phyloP scores from a whole-genome alignment of 2,113 vertebrate species.

The Motacilla alba region DNA sequence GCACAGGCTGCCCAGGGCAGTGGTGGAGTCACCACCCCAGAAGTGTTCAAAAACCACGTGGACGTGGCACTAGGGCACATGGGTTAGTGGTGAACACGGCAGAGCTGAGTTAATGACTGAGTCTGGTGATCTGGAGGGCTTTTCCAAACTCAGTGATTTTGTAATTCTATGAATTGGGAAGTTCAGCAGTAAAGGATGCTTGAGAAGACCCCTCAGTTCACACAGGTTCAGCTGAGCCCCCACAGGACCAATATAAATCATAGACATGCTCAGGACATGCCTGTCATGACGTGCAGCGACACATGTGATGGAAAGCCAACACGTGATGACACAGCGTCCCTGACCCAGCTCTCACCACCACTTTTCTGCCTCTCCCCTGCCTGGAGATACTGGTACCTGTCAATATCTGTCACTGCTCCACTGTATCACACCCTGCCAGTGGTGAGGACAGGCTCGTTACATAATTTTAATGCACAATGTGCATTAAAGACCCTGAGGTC shows the following conservation, averaged over 20 bases:
- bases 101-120: fast-evolving
- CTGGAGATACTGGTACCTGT: not conserved
- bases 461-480: conserved; percentile 33
- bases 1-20: not conserved
- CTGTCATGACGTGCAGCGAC: fast-evolving
- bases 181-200: not conserved
- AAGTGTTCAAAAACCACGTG: not conserved
- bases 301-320: not conserved
- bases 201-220: not conserved
- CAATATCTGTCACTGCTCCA: not conserved
- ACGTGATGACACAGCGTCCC: not conserved
- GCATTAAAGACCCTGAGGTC: not conserved
- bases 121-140: not conserved
- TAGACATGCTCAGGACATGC: fast-evolving
- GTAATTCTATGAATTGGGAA: not conserved
- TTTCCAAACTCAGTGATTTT: not conserved
- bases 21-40: not conserved
- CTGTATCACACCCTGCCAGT: not conserved
- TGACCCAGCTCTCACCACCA: not conserved
- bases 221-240: not conserved
- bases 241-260: fast-evolving
- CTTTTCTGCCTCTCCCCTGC: not conserved
- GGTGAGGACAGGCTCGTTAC: not conserved
- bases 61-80: not conserved
- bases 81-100: not conserved